These are phyloP conservation scores for Synanthedon myopaeformis DNA, from an alignment of 2,888 invertebrate genomes.

Conservation along the genomic window DNA sequence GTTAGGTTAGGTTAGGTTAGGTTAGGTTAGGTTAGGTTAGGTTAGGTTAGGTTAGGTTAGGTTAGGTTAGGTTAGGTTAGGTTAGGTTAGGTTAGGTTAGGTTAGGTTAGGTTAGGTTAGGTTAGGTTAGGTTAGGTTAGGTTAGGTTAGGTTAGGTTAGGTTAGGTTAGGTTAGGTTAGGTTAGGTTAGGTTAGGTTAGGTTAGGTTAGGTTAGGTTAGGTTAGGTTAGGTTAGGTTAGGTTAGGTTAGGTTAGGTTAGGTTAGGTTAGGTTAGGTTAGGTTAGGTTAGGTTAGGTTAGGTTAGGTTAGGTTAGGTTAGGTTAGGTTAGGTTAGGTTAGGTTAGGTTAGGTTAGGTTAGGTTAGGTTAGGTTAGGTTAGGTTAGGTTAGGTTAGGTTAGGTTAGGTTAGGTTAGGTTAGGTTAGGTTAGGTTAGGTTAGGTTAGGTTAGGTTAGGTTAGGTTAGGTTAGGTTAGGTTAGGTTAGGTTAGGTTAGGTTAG, in stretches of 20 bases:
- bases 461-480: slow-evolving; percentile 1
- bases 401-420: slow-evolving; percentile 1
- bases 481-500: background rate
- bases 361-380: slow-evolving; percentile 1
- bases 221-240: slow-evolving; percentile 1
- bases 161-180: background rate
- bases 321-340: slow-evolving; percentile 1
- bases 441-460: slow-evolving; percentile 1
- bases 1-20: too few species aligned
- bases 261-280: slow-evolving; percentile 1
- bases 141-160: background rate
- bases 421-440: background rate
- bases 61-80: too few species aligned
- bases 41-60: too few species aligned
- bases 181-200: background rate
- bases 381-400: slow-evolving; percentile 1
- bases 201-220: slow-evolving; percentile 1
- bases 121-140: too few species aligned
- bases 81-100: too few species aligned
- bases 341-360: slow-evolving; percentile 1
- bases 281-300: background rate
- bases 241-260: slow-evolving; percentile 1
- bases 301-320: slow-evolving; percentile 1
- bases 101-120: too few species aligned
- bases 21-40: too few species aligned